These are phyloP conservation scores for Anthophora plumipes DNA, from an alignment of 2,888 invertebrate species.

Conservation along the genomic window DNA sequence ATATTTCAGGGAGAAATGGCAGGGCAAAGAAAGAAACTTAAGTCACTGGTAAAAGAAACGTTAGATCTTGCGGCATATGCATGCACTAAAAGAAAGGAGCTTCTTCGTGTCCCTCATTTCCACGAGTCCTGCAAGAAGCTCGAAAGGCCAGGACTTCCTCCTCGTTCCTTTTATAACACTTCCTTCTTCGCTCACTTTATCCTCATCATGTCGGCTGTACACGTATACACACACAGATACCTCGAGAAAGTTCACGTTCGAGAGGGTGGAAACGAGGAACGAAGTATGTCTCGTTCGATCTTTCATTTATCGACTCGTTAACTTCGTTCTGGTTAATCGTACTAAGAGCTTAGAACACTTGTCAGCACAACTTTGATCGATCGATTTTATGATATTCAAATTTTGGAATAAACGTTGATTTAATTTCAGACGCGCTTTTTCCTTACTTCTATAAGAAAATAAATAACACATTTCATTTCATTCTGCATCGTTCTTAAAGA, in stretches of 20 bases:
- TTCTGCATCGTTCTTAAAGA: background rate
- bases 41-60: background rate
- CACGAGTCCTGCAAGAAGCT: background rate
- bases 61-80: background rate
- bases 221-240: background rate
- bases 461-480: background rate
- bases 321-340: background rate
- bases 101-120: slow-evolving; percentile 16
- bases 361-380: background rate
- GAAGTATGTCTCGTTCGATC: background rate
- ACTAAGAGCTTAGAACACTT: background rate
- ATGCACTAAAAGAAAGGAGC: slow-evolving; percentile 1
- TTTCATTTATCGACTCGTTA: background rate
- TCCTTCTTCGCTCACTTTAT: background rate
- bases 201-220: background rate
- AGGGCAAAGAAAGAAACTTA: too few relatives aligned
- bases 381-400: background rate
- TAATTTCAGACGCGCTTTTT: background rate
- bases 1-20: too few relatives aligned
- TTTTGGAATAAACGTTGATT: too few relatives aligned
- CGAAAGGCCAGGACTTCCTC: background rate
- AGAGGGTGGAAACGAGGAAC: background rate
- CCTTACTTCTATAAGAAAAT: background rate
- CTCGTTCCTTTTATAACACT: slow-evolving; percentile 28
- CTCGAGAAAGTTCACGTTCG: background rate